Percentiles rank a stretch among this genome's conserved stretches.
phyloP scores from a whole-genome alignment of 2,797 vertebrate genomes.

The Dendrocincla fuliginosa region DNA sequence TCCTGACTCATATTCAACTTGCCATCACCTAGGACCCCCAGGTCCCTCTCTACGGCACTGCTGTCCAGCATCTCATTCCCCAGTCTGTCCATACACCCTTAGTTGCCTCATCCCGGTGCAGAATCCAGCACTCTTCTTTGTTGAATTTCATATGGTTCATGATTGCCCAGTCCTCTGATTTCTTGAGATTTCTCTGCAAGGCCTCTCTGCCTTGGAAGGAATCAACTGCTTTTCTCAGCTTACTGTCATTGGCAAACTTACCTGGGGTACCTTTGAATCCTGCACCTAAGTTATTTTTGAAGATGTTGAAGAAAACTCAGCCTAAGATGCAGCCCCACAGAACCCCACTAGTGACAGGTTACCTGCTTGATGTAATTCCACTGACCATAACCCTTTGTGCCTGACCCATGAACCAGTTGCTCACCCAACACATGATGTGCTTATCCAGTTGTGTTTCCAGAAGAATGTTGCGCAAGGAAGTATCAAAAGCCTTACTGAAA shows the following conservation, averaged over 20 bases:
- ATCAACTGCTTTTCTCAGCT: not conserved
- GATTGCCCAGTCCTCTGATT: not conserved
- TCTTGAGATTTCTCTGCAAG: not conserved
- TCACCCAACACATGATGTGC: not conserved
- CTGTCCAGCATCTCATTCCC: not conserved
- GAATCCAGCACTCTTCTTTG: not conserved
- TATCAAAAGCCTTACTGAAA: not conserved
- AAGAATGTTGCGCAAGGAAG: not conserved
- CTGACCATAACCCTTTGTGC: not conserved
- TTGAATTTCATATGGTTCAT: not conserved
- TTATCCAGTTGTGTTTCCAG: not conserved
- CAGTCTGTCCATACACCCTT: not conserved
- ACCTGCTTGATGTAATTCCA: not conserved
- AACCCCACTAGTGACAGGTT: too few species aligned
- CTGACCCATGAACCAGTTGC: too few species aligned
- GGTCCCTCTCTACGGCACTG: too few species aligned
- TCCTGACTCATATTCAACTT: not conserved
- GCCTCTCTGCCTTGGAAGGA: not conserved
- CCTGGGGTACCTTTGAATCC: not conserved
- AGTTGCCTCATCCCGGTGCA: not conserved
- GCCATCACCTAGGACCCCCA: fast-evolving
- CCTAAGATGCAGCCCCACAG: not conserved
- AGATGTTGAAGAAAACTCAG: not conserved
- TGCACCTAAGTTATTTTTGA: not conserved
- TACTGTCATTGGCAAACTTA: not conserved